Evolutionary conservation across 2,888 invertebrate species (phyloP).

Genomic region (Molorchus minor): DNA sequence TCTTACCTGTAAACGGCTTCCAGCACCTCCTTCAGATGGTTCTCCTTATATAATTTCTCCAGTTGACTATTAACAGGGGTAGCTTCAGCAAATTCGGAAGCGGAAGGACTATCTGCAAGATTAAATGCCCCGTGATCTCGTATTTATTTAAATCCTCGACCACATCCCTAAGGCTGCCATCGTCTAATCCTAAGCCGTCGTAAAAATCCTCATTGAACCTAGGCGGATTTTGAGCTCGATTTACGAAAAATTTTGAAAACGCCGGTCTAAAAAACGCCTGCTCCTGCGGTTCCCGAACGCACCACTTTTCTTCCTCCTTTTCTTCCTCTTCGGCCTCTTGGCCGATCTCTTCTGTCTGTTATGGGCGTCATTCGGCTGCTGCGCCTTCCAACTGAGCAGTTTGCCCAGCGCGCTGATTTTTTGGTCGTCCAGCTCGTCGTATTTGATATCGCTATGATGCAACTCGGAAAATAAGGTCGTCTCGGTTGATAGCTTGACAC

Average conservation of each 20-base stretch:
- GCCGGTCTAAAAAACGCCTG: conserved; percentile 37
- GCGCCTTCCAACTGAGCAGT: conserved; percentile 11
- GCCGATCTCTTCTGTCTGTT: conserved; percentile 7
- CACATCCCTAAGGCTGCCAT: not conserved
- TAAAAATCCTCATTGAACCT: not conserved
- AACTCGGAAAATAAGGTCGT: conserved; percentile 7
- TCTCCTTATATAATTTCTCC: no score
- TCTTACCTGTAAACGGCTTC: no score
- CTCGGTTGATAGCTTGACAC: not conserved
- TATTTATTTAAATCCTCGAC: not conserved
- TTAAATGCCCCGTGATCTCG: not conserved
- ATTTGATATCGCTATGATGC: not conserved
- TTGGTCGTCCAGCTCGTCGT: not conserved
- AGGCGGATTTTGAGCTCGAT: not conserved
- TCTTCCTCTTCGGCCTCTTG: conserved; percentile 7
- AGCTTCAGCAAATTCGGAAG: no score
- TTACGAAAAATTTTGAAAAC: conserved; percentile 39
- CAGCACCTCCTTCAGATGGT: not conserved
- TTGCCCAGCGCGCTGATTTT: conserved; percentile 18
- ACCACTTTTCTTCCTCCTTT: conserved; percentile 22
- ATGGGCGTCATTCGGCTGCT: conserved; percentile 3
- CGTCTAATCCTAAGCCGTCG: not conserved
- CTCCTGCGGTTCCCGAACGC: not conserved
- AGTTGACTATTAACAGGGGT: no score
- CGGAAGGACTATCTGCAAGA: not conserved